These are phyloP conservation scores for Helicorthomorpha holstii DNA, from an alignment of 1,140 invertebrate genomes.

Conservation along the genomic window DNA sequence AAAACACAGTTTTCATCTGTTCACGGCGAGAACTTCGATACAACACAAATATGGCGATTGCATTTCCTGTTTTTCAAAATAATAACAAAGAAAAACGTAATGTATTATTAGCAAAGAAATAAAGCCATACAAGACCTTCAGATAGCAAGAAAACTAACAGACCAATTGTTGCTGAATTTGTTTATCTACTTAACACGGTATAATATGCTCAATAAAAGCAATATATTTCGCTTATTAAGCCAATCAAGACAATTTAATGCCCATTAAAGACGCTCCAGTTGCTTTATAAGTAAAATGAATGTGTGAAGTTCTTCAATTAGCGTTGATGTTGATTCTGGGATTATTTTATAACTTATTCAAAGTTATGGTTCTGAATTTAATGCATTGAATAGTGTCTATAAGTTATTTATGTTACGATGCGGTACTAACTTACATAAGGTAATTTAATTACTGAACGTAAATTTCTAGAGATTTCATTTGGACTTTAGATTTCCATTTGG, in stretches of 20 bases:
- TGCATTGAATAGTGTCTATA: neutral
- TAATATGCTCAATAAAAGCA: neutral
- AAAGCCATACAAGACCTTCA: neutral
- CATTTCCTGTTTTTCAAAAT: conserved; percentile 16
- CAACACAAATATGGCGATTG: conserved; percentile 22
- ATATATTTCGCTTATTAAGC: neutral
- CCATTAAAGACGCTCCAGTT: too few species aligned
- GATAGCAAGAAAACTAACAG: neutral
- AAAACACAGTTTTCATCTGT: conserved; percentile 24
- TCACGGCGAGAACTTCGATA: conserved; percentile 15
- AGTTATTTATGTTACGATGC: neutral
- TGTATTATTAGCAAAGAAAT: neutral
- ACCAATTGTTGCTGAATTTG: neutral
- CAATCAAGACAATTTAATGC: neutral
- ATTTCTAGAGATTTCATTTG: too few species aligned
- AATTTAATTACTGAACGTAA: neutral
- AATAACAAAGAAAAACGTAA: neutral
- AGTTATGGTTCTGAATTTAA: too few species aligned
- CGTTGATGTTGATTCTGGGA: too few species aligned
- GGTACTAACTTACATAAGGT: neutral
- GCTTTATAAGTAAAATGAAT: too few species aligned
- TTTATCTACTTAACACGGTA: neutral
- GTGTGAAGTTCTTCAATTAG: too few species aligned
- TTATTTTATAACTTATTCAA: too few species aligned
- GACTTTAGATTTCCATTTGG: too few species aligned